Conservation (phyloP, 2,888 invertebrate genomes). For the Acanthococcus lagerstroemiae region DNA sequence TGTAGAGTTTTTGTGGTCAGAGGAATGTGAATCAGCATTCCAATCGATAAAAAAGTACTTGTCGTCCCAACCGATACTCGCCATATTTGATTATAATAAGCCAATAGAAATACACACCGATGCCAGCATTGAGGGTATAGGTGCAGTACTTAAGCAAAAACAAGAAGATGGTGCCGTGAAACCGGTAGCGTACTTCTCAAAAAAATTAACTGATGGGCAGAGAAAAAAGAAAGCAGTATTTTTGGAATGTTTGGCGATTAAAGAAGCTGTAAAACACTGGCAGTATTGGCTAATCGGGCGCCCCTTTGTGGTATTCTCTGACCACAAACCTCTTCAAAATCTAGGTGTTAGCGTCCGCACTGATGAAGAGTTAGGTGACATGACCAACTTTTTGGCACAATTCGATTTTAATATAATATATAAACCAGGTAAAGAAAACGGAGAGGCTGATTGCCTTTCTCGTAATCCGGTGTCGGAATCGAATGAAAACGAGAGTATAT, state of each 20-base stretch:
- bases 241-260: slow-evolving; percentile 32
- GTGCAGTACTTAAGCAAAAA: slow-evolving; percentile 36
- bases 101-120: slow-evolving; percentile 38
- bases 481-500: background rate
- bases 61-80: slow-evolving; percentile 37
- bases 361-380: slow-evolving; percentile 35
- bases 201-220: slow-evolving; percentile 30
- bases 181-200: slow-evolving; percentile 35
- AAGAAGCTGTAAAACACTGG: slow-evolving; percentile 33
- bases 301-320: slow-evolving; percentile 22
- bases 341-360: slow-evolving; percentile 34
- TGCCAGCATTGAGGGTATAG: slow-evolving; percentile 36
- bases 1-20: slow-evolving; percentile 35
- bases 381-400: slow-evolving; percentile 34
- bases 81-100: slow-evolving; percentile 37
- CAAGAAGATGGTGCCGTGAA: slow-evolving; percentile 32
- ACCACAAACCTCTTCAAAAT: slow-evolving; percentile 35
- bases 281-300: slow-evolving; percentile 27
- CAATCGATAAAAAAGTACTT: slow-evolving; percentile 35
- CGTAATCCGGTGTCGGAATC: slow-evolving; percentile 35
- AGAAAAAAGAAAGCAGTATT: slow-evolving; percentile 32
- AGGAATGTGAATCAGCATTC: slow-evolving; percentile 33
- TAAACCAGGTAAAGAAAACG: slow-evolving; percentile 34
- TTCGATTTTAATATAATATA: slow-evolving; percentile 35
- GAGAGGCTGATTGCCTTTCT: slow-evolving; percentile 35